Conservation (phyloP, 2,113 vertebrate species). For the Zosterops lateralis region DNA sequence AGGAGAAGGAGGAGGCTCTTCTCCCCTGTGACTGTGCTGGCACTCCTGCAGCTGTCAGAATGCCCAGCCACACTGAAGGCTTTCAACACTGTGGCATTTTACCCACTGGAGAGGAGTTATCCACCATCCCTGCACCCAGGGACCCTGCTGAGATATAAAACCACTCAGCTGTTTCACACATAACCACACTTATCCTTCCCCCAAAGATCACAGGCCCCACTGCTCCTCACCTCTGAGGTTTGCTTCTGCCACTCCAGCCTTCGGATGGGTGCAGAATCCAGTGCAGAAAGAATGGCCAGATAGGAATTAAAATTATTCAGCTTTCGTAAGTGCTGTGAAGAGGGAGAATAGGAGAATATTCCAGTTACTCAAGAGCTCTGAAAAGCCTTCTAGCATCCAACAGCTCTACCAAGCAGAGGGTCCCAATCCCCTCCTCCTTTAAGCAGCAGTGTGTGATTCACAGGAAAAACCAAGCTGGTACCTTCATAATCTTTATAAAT, state of each 20-base stretch:
- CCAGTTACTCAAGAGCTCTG: neutral
- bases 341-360: neutral
- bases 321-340: slow-evolving; percentile 90
- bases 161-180: neutral
- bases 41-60: neutral
- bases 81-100: neutral
- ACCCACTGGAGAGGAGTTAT: neutral
- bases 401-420: neutral
- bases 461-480: slow-evolving; percentile 16
- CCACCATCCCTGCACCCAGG: neutral
- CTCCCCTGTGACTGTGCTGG: neutral
- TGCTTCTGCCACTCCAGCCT: slow-evolving; percentile 98
- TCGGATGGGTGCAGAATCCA: slow-evolving; percentile 97
- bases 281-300: slow-evolving; percentile 94
- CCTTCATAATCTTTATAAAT: slow-evolving; percentile 99
- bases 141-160: neutral
- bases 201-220: neutral
- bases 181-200: neutral
- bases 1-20: neutral
- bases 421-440: neutral
- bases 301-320: slow-evolving; percentile 99
- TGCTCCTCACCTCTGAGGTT: slow-evolving; percentile 90
- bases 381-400: neutral
- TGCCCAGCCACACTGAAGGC: neutral
- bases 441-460: neutral